Conservation (phyloP, 2,888 invertebrate species). For the Polymixis lichenea region DNA sequence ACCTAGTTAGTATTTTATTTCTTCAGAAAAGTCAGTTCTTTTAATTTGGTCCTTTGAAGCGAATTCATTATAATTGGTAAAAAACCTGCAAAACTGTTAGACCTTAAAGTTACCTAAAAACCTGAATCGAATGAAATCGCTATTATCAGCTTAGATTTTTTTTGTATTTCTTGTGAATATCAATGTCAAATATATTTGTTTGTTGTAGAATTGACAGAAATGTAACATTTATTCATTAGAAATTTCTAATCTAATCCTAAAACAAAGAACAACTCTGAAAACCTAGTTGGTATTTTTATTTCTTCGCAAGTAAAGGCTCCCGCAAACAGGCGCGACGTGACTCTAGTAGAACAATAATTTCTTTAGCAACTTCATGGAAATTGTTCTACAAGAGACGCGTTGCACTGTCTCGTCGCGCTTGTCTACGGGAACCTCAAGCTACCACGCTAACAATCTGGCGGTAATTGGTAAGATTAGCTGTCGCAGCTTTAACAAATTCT, state of each 20-base stretch:
- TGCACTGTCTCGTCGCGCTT: too few relatives aligned
- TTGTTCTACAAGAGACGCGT: too few relatives aligned
- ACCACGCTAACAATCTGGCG: background rate
- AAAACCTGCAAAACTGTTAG: background rate
- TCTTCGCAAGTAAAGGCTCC: background rate
- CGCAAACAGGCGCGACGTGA: too few relatives aligned
- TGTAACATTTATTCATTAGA: background rate
- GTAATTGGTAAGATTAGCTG: background rate
- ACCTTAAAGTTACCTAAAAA: background rate
- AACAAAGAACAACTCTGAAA: background rate
- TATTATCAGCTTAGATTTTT: background rate
- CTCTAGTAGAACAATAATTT: too few relatives aligned
- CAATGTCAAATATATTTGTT: background rate
- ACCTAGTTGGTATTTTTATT: constrained; percentile 9
- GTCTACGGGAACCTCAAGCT: background rate
- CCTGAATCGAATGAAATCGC: background rate
- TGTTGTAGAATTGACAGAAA: background rate
- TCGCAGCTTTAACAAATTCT: background rate
- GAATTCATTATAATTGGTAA: background rate
- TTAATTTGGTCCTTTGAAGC: background rate
- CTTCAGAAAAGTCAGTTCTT: background rate
- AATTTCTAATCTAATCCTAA: background rate
- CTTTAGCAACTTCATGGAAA: too few relatives aligned
- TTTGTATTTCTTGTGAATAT: background rate
- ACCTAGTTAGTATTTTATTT: constrained; percentile 13